Conservation (phyloP, 2,113 vertebrate genomes). For the Brachypteracias leptosomus region DNA sequence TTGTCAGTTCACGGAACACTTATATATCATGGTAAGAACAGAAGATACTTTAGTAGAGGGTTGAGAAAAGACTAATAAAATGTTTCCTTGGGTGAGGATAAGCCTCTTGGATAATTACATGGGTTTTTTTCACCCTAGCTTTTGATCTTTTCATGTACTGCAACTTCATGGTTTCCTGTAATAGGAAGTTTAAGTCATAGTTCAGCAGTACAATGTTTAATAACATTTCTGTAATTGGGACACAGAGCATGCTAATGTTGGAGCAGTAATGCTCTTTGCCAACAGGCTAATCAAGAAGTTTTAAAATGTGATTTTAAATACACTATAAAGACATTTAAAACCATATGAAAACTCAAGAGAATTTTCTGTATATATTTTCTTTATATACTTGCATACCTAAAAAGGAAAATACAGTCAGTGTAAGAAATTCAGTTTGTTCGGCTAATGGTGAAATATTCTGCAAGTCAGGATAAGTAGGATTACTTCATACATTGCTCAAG, state of each 20-base stretch:
- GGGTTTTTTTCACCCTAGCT: background rate
- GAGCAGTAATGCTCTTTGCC: background rate
- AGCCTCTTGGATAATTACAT: background rate
- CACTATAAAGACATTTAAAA: background rate
- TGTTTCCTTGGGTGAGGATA: constrained; percentile 22
- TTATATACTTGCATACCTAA: background rate
- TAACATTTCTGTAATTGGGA: background rate
- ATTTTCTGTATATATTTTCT: background rate
- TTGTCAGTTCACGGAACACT: background rate
- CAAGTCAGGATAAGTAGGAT: background rate
- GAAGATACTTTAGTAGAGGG: background rate
- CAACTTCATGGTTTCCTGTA: constrained; percentile 49
- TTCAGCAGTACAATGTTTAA: constrained; percentile 31
- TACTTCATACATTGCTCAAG: constrained; percentile 40
- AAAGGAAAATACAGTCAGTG: background rate
- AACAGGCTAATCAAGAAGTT: background rate
- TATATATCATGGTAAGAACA: background rate
- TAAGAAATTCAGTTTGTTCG: background rate
- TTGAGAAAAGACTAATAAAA: constrained; percentile 31
- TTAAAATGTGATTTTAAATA: background rate
- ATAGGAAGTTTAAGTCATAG: constrained; percentile 60
- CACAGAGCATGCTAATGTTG: background rate
- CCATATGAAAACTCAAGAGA: background rate
- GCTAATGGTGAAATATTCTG: background rate
- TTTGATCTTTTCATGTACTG: constrained; percentile 49